Evolutionary conservation across 1,140 invertebrate genomes (phyloP), one percentile per base, ranked within the genome.

Genomic region (Paracyclopina nana): DNA sequence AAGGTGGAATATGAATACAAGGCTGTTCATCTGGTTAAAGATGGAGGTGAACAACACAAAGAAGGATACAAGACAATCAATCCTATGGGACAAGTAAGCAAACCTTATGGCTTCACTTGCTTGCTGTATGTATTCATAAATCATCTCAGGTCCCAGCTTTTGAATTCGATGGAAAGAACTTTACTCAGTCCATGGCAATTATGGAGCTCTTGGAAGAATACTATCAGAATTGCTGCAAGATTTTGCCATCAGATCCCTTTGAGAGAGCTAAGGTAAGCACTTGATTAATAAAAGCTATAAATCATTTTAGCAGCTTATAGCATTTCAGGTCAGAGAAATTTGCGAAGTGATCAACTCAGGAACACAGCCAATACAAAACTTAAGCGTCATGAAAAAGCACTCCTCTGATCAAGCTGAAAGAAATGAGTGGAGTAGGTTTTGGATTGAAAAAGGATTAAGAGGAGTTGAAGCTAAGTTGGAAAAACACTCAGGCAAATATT

Each of bases 191-290:
- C 50, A 73, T 78, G 34, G 84, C 82, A 58, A 94, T 96, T 52
- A 77, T 96, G 71, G 83, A 94, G 65, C 95, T 92, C 67, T 68
- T 96, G 59, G 88, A 96, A 67, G 90, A 95, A 65, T 82, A 77
- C 1, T 72, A 82, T 61, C 82, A 83, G 9, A 77, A 86, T 60
- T n/a, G n/a, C n/a, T 72, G 77, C 54, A 76, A 82, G 27, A 62
- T 94, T 8, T 71, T 96, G 65, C 83, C 90, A 18, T 77, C 79
- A 59, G 85, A 90, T 66, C 76, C 81, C 44, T 72, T 82, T 38
- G 78, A 80, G 63, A 70, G 84, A 62, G 82, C 83, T 4, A 82
- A 85, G 70, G 84, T 87, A 5, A 27, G 4, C 26, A 1, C 27
- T 8, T 18, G 14, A 53, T 11, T 14, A 46, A 26, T 30, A n/a